phyloP scores from a whole-genome alignment of 2,888 invertebrate genomes.

The Diplazon laetatorius region DNA sequence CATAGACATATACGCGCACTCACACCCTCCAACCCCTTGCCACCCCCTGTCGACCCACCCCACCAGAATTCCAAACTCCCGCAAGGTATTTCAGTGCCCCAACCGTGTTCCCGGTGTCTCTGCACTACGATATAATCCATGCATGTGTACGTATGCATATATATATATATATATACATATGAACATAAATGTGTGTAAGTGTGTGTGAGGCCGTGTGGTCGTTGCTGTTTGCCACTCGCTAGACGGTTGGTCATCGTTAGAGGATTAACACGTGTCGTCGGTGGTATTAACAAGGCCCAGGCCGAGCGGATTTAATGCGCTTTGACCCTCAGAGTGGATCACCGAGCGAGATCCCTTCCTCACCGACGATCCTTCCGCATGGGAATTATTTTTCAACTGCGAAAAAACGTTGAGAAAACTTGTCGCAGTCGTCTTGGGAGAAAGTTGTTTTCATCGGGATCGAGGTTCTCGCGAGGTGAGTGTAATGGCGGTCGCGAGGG shows the following conservation, averaged over 20 bases:
- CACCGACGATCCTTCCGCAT: background rate
- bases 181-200: conserved; percentile 8
- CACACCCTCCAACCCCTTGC: too few relatives aligned
- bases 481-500: too few relatives aligned
- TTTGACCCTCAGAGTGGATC: conserved; percentile 13
- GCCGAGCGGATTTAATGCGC: conserved; percentile 14
- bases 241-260: conserved; percentile 53
- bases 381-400: too few relatives aligned
- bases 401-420: too few relatives aligned
- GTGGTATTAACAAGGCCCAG: conserved; percentile 48
- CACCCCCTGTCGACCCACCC: too few relatives aligned
- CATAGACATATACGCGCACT: conserved; percentile 42
- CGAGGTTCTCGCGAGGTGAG: too few relatives aligned
- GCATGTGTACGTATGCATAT: conserved; percentile 6
- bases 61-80: conserved; percentile 15
- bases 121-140: too few relatives aligned
- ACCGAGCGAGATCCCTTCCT: background rate
- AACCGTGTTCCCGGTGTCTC: conserved; percentile 8
- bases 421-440: background rate
- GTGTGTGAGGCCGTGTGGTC: conserved; percentile 18
- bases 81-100: background rate
- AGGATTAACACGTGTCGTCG: conserved; percentile 57
- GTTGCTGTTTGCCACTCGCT: conserved; percentile 28
- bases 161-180: background rate
- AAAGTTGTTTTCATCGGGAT: too few relatives aligned